These are phyloP conservation scores for Paedocypris micromegethes DNA, from an alignment of 2,797 vertebrate genomes.

Conservation along the genomic window DNA sequence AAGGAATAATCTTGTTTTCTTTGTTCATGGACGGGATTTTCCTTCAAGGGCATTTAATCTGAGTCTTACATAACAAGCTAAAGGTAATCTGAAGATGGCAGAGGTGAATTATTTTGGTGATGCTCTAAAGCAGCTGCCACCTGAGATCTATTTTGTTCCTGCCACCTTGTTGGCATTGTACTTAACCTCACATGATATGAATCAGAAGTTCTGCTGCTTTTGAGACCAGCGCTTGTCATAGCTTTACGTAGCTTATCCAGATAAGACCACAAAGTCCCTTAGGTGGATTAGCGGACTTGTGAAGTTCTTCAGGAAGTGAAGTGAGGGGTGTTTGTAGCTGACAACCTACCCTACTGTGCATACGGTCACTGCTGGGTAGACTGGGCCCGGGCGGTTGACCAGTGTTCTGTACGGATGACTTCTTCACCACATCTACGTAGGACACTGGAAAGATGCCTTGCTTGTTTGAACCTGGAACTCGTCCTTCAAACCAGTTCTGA, in stretches of 20 bases:
- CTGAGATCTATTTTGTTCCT: slow-evolving; percentile 27
- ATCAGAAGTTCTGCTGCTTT: slow-evolving; percentile 2
- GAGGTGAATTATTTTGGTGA: slow-evolving; percentile 23
- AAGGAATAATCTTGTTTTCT: slow-evolving; percentile 24
- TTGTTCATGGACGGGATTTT: slow-evolving; percentile 33
- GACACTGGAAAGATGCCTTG: slow-evolving; percentile 87
- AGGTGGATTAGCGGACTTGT: neutral
- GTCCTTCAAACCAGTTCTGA: slow-evolving; percentile 87
- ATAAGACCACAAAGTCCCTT: slow-evolving; percentile 1
- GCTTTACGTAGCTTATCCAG: slow-evolving; percentile 1
- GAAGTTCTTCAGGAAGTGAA: no score
- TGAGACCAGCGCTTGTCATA: slow-evolving; percentile 12
- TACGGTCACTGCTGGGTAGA: slow-evolving; percentile 69
- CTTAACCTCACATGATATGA: slow-evolving; percentile 14
- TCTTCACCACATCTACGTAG: slow-evolving; percentile 79
- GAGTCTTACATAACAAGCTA: slow-evolving; percentile 29
- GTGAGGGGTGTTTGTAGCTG: no score
- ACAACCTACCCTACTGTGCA: slow-evolving; percentile 73
- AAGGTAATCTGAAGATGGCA: slow-evolving; percentile 30
- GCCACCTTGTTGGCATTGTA: slow-evolving; percentile 29
- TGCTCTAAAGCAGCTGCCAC: slow-evolving; percentile 10
- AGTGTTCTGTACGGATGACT: slow-evolving; percentile 63
- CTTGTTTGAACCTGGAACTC: slow-evolving; percentile 75
- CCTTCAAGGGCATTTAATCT: slow-evolving; percentile 36
- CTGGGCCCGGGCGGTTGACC: slow-evolving; percentile 69